Conservation (phyloP, 2,888 invertebrate genomes). For the Ornithoptera alexandrae region DNA sequence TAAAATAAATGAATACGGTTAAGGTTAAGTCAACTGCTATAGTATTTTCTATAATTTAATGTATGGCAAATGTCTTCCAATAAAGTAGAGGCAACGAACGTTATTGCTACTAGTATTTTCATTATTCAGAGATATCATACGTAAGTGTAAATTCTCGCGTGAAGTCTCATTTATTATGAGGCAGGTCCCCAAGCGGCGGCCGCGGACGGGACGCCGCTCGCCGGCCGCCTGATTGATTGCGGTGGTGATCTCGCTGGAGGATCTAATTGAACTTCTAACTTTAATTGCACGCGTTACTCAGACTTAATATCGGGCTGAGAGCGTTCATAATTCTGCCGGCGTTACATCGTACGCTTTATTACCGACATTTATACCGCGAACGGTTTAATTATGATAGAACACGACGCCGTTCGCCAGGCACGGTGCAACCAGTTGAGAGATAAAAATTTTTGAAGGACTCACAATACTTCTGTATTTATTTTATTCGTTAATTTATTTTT, state of each 20-base stretch:
- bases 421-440: neutral
- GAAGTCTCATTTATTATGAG: slow-evolving; percentile 59
- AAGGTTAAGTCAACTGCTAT: too few relatives aligned
- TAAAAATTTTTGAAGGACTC: neutral
- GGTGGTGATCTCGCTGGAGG: slow-evolving; percentile 37
- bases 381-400: slow-evolving; percentile 24
- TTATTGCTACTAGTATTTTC: slow-evolving; percentile 5
- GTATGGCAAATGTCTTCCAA: neutral
- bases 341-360: slow-evolving; percentile 28
- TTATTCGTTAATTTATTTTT: too few relatives aligned
- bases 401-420: slow-evolving; percentile 4
- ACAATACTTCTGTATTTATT: too few relatives aligned
- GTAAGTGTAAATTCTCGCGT: slow-evolving; percentile 40
- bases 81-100: neutral
- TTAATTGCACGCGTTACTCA: slow-evolving; percentile 40
- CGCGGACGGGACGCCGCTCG: slow-evolving; percentile 33
- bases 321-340: slow-evolving; percentile 20
- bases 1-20: too few relatives aligned
- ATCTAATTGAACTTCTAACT: slow-evolving; percentile 46
- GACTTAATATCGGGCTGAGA: slow-evolving; percentile 23
- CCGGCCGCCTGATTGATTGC: slow-evolving; percentile 57
- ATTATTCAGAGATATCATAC: slow-evolving; percentile 31
- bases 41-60: too few relatives aligned
- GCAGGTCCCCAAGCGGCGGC: slow-evolving; percentile 40
- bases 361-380: slow-evolving; percentile 29